phyloP scores from a whole-genome alignment of 2,888 invertebrate genomes.

The Cyrtodaria siliqua region DNA sequence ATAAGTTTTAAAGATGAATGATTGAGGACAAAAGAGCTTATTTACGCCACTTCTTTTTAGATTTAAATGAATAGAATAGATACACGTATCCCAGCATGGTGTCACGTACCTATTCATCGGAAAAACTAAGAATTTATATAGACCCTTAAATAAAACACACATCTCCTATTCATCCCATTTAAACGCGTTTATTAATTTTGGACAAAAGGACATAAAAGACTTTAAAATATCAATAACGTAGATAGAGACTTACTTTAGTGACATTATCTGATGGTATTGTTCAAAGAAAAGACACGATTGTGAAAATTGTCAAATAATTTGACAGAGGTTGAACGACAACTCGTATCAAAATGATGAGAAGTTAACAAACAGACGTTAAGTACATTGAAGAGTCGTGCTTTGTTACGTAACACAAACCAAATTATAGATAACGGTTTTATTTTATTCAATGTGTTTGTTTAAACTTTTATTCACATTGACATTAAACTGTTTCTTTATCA shows the following conservation, averaged over 20 bases:
- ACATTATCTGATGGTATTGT: constrained; percentile 3
- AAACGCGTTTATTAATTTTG: constrained; percentile 43
- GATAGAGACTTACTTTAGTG: constrained; percentile 19
- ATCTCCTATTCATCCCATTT: constrained; percentile 27
- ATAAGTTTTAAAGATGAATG: constrained; percentile 42
- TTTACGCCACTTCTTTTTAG: constrained; percentile 26
- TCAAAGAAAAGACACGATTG: not conserved
- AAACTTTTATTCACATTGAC: not conserved
- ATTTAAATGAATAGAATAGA: constrained; percentile 37
- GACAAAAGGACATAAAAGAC: constrained; percentile 17
- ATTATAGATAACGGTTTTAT: not conserved
- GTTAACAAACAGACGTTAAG: not conserved
- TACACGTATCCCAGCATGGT: constrained; percentile 26
- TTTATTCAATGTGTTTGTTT: not conserved
- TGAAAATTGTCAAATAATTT: not conserved
- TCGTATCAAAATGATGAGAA: not conserved
- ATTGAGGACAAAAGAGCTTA: constrained; percentile 15
- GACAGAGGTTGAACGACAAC: not conserved
- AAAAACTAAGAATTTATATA: constrained; percentile 43
- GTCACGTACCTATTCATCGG: constrained; percentile 25
- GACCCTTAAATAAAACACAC: constrained; percentile 18
- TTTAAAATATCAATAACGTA: constrained; percentile 29
- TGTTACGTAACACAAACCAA: not conserved
- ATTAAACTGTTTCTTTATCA: not conserved
- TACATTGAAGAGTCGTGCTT: not conserved